Base-by-base conservation (phyloP, 2,797 vertebrate species). In the Sebastes itinus region DNA sequence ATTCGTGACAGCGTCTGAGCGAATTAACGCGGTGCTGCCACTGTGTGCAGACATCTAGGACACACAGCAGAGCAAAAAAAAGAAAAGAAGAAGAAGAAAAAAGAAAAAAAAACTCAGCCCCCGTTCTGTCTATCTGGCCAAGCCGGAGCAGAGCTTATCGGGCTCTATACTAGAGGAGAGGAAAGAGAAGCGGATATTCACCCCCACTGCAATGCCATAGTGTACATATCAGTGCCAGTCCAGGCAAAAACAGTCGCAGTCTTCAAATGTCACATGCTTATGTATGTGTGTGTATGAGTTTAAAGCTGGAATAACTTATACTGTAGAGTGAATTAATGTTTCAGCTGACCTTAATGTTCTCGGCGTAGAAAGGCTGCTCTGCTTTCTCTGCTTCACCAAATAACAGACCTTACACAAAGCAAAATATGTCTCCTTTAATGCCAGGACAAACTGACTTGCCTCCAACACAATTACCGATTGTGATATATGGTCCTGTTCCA, bases 1-100 rank as follows among this genome's bases (percentile, higher is more conserved):
- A 72, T 92, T 93, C 72, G 88, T 91, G 92, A 93, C 91, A 65
- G 84, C 70, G 78, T 94, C 91, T 87, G 89, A 93, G 89, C 67
- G 86, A 92, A 95, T 94, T 89, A 92, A 85, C 75, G 84, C 87
- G 81, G 75, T 38, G 72, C 87, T 80, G 87, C 87, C 78, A 73
- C 88, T 89, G 85, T 84, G 82, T 73, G 77, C 85, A 88, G 89
- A 93, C 89, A 89, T 92, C 88, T 92, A 92, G 91, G 91, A 90
- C 91, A 89, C 75, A 62, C 84, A 92, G 83, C 87, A 89, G 81
- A 85, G 78, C 7, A 18, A 60, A 60, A 61, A 67, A 32, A 66
- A 35, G 10, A 28, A 30, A 33, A 67, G 49, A 22, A 88, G 80
- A 84, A 49, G 46, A 27, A 28, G 13, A 25, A 22, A 59, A 67